Evolutionary conservation across 1,140 invertebrate species (phyloP).

Genomic region (Carcinoscorpius rotundicauda): DNA sequence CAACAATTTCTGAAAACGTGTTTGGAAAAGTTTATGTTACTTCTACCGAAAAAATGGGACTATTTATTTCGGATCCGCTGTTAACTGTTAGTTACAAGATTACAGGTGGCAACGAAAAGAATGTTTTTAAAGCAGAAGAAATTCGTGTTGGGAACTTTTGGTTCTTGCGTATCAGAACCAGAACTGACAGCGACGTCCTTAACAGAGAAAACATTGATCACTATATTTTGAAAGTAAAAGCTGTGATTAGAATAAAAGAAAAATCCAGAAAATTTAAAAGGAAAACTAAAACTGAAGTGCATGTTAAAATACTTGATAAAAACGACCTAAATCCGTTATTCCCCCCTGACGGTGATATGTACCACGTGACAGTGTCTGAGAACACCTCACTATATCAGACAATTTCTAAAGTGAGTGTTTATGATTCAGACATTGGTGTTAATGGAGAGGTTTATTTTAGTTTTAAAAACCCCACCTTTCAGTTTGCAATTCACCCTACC

Average conservation of each 20-base stretch:
- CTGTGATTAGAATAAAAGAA: constrained; percentile 36
- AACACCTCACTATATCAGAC: constrained; percentile 64
- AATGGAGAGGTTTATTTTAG: constrained; percentile 96
- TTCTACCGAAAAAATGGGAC: constrained; percentile 53
- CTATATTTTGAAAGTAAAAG: constrained; percentile 68
- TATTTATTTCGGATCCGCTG: constrained; percentile 34
- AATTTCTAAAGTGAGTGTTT: constrained; percentile 45
- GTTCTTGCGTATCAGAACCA: constrained; percentile 74
- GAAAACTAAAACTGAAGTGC: constrained; percentile 44
- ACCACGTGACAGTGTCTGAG: constrained; percentile 75
- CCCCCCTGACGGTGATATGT: constrained; percentile 55
- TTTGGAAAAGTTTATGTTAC: constrained; percentile 65
- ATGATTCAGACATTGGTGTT: constrained; percentile 84
- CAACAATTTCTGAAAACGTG: constrained; percentile 80
- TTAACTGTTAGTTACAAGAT: constrained; percentile 63
- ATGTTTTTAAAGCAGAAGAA: constrained; percentile 86
- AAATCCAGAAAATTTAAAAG: constrained; percentile 11
- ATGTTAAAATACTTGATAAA: constrained; percentile 68
- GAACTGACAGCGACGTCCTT: constrained; percentile 67
- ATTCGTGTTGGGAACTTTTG: constrained; percentile 73
- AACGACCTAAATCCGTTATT: constrained; percentile 90
- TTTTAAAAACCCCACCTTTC: constrained; percentile 62
- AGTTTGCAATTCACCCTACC: constrained; percentile 84
- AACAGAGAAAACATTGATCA: constrained; percentile 79
- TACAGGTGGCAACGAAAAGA: constrained; percentile 65